Conservation (phyloP, 1,140 invertebrate species). For the Micrasema minimum region DNA sequence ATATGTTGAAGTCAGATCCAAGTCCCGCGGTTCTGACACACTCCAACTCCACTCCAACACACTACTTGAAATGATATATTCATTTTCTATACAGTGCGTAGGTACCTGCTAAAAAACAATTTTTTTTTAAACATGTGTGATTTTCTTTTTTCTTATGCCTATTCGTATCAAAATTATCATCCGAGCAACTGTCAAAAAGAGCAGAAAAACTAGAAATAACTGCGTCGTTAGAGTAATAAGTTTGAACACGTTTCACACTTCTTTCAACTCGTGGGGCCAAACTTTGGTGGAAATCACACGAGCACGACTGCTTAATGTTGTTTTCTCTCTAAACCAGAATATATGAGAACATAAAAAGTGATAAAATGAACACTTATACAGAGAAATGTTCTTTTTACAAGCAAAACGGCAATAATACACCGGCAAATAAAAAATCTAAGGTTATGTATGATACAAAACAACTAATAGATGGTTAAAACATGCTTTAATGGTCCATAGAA, state of each 20-base stretch:
- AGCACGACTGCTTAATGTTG: conserved; percentile 14
- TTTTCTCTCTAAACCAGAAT: conserved; percentile 9
- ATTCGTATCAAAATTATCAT: too few species aligned
- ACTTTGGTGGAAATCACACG: conserved; percentile 2
- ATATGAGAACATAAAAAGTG: conserved; percentile 29
- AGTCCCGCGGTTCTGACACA: too few species aligned
- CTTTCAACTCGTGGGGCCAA: not conserved
- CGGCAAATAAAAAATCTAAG: too few species aligned
- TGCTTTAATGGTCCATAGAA: not conserved
- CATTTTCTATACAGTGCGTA: too few species aligned
- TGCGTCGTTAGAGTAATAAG: not conserved
- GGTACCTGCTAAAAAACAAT: too few species aligned
- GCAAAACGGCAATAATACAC: not conserved
- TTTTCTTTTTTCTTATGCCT: too few species aligned
- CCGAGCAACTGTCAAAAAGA: too few species aligned
- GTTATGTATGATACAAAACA: not conserved
- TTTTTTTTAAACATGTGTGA: too few species aligned
- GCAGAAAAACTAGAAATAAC: not conserved
- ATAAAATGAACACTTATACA: conserved; percentile 23
- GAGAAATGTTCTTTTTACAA: conserved; percentile 15
- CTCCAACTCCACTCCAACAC: too few species aligned
- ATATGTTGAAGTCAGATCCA: too few species aligned
- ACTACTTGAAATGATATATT: too few species aligned
- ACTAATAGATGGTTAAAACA: conserved; percentile 22
- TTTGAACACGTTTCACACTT: not conserved